A percentile compares a stretch with the other conserved stretches of the same genome.
These are phyloP conservation scores for Ichneumoninae sp. DNA, from an alignment of 2,888 invertebrate genomes.

Conservation along the genomic window DNA sequence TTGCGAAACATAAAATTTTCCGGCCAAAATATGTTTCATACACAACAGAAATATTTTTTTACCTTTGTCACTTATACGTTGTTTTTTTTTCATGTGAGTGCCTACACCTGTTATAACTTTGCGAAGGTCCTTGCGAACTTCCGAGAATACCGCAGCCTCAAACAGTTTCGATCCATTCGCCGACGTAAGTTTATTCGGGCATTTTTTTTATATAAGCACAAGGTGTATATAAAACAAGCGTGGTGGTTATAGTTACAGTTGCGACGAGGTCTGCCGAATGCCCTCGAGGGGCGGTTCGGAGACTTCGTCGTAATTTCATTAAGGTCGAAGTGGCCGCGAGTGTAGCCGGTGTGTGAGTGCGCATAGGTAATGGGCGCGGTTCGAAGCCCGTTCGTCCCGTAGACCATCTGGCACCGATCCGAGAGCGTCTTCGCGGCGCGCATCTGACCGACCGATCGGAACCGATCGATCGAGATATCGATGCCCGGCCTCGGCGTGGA, in stretches of 20 bases:
- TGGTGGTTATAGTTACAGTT: constrained; percentile 1
- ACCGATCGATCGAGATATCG: constrained; percentile 66
- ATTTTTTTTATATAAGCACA: neutral
- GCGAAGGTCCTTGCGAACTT: neutral
- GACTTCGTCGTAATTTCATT: constrained; percentile 79
- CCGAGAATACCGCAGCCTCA: neutral
- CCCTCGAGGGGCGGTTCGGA: constrained; percentile 49
- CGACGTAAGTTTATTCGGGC: constrained; percentile 1
- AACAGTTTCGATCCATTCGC: neutral
- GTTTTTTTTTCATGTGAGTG: neutral
- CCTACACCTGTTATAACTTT: neutral
- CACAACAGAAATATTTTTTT: too few relatives aligned
- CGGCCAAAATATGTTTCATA: too few relatives aligned
- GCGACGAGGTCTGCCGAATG: constrained; percentile 1
- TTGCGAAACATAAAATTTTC: too few relatives aligned
- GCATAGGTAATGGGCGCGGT: constrained; percentile 74
- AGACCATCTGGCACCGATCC: constrained; percentile 81
- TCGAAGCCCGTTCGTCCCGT: constrained; percentile 72
- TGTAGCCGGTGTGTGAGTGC: constrained; percentile 53
- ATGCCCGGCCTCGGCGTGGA: constrained; percentile 34
- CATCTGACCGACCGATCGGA: constrained; percentile 76
- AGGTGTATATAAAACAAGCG: constrained; percentile 1
- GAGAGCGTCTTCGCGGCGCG: constrained; percentile 71
- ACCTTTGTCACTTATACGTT: too few relatives aligned
- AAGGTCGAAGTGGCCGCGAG: constrained; percentile 62